Percentiles rank a stretch among this genome's conserved stretches.
Conservation (phyloP, 2,888 invertebrate species). For the Chymomyza fuscimana region DNA sequence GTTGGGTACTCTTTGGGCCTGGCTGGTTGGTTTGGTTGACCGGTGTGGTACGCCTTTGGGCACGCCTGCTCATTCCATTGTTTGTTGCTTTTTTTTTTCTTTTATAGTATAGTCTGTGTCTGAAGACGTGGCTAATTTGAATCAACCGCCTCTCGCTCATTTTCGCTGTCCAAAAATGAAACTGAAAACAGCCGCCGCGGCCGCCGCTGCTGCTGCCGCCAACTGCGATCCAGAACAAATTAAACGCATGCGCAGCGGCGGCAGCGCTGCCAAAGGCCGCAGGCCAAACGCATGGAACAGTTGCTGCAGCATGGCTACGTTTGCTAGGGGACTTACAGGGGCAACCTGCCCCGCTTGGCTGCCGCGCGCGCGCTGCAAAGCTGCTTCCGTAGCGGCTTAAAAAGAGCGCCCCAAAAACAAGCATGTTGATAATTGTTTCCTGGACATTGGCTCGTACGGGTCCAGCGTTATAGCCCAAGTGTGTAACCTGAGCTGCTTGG, state of each 20-base stretch:
- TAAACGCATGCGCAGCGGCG: constrained; percentile 67
- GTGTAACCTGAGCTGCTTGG: constrained; percentile 17
- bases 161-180: constrained; percentile 71
- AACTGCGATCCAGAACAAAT: constrained; percentile 44
- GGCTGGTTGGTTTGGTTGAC: constrained; percentile 29
- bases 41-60: constrained; percentile 60
- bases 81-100: constrained; percentile 66
- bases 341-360: constrained; percentile 4
- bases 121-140: constrained; percentile 74
- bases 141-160: constrained; percentile 74
- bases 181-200: constrained; percentile 43
- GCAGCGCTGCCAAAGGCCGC: constrained; percentile 24
- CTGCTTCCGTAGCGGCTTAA: constrained; percentile 46
- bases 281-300: constrained; percentile 44
- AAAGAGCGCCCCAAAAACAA: constrained; percentile 48
- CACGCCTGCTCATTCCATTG: constrained; percentile 72
- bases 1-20: constrained; percentile 45
- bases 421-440: constrained; percentile 73
- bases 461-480: constrained; percentile 19
- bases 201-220: constrained; percentile 1
- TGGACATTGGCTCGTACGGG: constrained; percentile 43
- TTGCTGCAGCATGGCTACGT: not conserved
- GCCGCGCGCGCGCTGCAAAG: constrained; percentile 29
- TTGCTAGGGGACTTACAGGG: constrained; percentile 28
- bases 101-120: constrained; percentile 20